Conservation (phyloP, 2,888 invertebrate genomes). For the Zele albiditarsus region DNA sequence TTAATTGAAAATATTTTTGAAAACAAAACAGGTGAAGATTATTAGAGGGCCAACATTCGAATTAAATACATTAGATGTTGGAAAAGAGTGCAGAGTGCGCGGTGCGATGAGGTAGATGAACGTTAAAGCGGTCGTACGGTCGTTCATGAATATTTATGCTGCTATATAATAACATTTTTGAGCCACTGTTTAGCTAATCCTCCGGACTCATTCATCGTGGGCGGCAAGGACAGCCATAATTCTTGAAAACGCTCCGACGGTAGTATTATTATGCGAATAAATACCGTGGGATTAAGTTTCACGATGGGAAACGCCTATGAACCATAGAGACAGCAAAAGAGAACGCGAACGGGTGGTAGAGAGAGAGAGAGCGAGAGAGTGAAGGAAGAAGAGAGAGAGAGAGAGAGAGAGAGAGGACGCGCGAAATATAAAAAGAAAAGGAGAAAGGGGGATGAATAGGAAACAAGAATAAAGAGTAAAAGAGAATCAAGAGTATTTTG, state of each 20-base stretch:
- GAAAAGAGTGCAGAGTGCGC: constrained; percentile 36
- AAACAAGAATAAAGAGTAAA: constrained; percentile 33
- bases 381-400: constrained; percentile 29
- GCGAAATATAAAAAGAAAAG: constrained; percentile 33
- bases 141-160: constrained; percentile 72
- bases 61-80: background rate
- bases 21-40: background rate
- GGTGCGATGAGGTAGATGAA: constrained; percentile 46
- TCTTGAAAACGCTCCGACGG: constrained; percentile 71
- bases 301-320: constrained; percentile 58
- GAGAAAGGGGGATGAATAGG: constrained; percentile 32
- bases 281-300: constrained; percentile 67
- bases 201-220: constrained; percentile 72
- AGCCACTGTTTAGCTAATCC: constrained; percentile 74
- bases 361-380: constrained; percentile 33
- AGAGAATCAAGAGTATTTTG: constrained; percentile 1
- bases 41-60: background rate
- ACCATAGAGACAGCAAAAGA: constrained; percentile 52
- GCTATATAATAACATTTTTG: constrained; percentile 74
- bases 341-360: constrained; percentile 21
- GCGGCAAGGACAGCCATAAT: constrained; percentile 72
- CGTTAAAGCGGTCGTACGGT: constrained; percentile 53
- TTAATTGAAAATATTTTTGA: background rate
- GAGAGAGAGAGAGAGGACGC: constrained; percentile 2
- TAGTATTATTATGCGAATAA: constrained; percentile 72